Evolutionary conservation across 1,140 invertebrate genomes (phyloP).

Genomic region (Metopolophium dirhodum): DNA sequence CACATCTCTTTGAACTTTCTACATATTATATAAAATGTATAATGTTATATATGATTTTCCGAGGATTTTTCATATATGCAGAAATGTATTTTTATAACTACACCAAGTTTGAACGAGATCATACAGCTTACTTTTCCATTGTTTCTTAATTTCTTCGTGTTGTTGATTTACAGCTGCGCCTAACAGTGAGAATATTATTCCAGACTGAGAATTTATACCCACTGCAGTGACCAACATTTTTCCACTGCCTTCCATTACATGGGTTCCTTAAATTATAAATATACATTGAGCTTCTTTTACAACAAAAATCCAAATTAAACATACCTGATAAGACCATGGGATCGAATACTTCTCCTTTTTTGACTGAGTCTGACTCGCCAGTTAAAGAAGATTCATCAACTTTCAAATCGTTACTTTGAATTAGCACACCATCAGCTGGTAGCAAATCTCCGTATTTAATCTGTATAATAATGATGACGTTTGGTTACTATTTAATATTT

Average conservation of each 20-base stretch:
- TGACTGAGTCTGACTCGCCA: conserved; percentile 99
- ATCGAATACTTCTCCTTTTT: conserved; percentile 87
- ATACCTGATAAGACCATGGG: conserved; percentile 96
- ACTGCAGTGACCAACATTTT: conserved; percentile 99
- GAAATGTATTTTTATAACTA: neutral
- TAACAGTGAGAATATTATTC: conserved; percentile 98
- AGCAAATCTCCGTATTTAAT: conserved; percentile 96
- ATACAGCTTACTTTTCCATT: conserved; percentile 80
- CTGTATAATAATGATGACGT: conserved; percentile 63
- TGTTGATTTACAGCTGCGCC: conserved; percentile 94
- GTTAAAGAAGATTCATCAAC: conserved; percentile 98
- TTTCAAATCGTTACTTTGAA: conserved; percentile 99
- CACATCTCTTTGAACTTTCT: neutral
- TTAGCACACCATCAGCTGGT: conserved; percentile 95
- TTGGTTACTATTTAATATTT: neutral
- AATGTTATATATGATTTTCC: neutral
- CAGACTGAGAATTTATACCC: conserved; percentile 98
- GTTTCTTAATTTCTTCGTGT: conserved; percentile 90
- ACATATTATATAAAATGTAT: neutral
- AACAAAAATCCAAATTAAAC: neutral
- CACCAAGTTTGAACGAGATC: neutral
- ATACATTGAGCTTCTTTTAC: neutral
- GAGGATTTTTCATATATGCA: neutral
- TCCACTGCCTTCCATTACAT: conserved; percentile 99
- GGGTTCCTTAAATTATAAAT: conserved; percentile 78